Evolutionary conservation across 2,888 invertebrate species (phyloP).

Genomic region (Neocrepidodera transversa): DNA sequence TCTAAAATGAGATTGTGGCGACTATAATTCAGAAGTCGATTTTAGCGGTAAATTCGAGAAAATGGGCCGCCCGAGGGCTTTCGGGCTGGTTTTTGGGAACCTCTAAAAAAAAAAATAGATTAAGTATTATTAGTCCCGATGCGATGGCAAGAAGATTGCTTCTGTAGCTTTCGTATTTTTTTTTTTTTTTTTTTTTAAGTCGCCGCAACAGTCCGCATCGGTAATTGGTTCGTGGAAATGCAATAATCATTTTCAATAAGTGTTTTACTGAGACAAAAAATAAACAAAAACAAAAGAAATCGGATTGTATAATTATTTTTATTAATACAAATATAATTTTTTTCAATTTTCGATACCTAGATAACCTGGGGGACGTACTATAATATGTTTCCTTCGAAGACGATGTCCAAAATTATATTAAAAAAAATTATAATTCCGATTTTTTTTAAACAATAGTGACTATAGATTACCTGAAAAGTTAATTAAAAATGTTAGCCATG

Average conservation of each 20-base stretch:
- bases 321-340: too few relatives aligned
- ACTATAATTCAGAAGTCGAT: slow-evolving; percentile 25
- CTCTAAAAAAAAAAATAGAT: slow-evolving; percentile 33
- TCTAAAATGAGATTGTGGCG: too few relatives aligned
- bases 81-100: slow-evolving; percentile 22
- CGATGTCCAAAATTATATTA: too few relatives aligned
- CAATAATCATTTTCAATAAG: slow-evolving; percentile 6
- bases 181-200: not conserved
- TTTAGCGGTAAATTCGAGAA: slow-evolving; percentile 25
- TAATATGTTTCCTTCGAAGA: too few relatives aligned
- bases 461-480: too few relatives aligned
- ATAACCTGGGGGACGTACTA: too few relatives aligned
- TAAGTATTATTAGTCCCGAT: slow-evolving; percentile 30
- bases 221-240: slow-evolving; percentile 8
- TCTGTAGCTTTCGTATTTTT: slow-evolving; percentile 12
- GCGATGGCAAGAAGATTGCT: slow-evolving; percentile 24
- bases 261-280: not conserved
- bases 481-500: too few relatives aligned
- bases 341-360: too few relatives aligned
- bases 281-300: too few relatives aligned
- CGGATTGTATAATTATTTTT: not conserved
- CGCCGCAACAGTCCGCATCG: not conserved
- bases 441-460: too few relatives aligned
- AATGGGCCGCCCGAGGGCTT: slow-evolving; percentile 5
- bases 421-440: too few relatives aligned